A percentile compares a stretch with the other conserved stretches of the same genome.
Evolutionary conservation across 92 coral and sea anemone species (phyloP).

Genomic region (Phenganax stokvisi): DNA sequence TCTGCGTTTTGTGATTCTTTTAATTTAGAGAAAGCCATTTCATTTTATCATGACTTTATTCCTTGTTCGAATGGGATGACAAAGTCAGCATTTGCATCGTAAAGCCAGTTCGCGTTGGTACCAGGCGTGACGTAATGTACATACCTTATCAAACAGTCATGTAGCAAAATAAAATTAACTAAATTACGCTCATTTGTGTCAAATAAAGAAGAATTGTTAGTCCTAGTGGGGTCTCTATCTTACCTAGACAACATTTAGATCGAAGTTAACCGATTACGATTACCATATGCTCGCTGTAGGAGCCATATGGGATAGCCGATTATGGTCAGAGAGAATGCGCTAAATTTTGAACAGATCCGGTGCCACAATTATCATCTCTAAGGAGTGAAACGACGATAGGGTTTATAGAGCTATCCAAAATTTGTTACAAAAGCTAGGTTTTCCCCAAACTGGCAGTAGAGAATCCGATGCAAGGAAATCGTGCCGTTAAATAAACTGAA

Average conservation of each 20-base stretch:
- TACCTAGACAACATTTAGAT: conserved; percentile 10
- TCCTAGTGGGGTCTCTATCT: background rate
- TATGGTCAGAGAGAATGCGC: background rate
- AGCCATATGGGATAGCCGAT: conserved; percentile 4
- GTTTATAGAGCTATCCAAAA: background rate
- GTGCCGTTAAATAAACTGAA: conserved; percentile 1
- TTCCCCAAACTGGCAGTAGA: background rate
- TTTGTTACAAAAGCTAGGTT: background rate
- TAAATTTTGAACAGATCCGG: background rate
- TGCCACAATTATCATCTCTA: background rate
- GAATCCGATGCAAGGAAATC: background rate
- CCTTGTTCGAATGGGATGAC: too few relatives aligned
- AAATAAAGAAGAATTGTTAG: background rate
- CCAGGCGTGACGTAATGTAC: background rate
- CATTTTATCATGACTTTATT: too few relatives aligned
- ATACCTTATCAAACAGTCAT: background rate
- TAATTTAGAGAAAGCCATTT: too few relatives aligned
- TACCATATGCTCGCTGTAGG: conserved; percentile 25
- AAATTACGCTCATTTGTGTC: background rate
- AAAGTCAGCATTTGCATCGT: too few relatives aligned
- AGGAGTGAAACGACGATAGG: background rate
- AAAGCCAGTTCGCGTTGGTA: too few relatives aligned
- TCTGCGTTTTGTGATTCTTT: too few relatives aligned
- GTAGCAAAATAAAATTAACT: background rate
- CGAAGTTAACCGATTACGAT: background rate